Evolutionary conservation across 64 coral and sea anemone genomes (phyloP).

Genomic region (Stichodactyla helianthus): DNA sequence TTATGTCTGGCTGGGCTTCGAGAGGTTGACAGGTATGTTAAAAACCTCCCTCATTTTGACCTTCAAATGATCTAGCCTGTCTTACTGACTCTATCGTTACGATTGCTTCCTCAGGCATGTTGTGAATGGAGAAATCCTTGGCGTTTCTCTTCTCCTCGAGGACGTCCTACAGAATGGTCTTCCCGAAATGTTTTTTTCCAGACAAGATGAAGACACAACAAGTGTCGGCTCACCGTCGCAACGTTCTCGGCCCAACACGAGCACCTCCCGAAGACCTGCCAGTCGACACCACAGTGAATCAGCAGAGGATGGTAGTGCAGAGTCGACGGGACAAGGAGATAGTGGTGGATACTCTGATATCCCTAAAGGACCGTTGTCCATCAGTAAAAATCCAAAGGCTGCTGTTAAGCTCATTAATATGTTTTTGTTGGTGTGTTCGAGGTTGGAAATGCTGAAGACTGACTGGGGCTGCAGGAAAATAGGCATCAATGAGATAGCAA

Average conservation of each 20-base stretch:
- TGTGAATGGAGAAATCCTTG: constrained; percentile 97
- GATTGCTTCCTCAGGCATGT: constrained; percentile 66
- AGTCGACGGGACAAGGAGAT: not conserved
- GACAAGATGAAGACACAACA: constrained; percentile 60
- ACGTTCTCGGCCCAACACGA: constrained; percentile 76
- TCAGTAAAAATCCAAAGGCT: constrained; percentile 73
- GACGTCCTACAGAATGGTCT: constrained; percentile 91
- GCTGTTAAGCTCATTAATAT: constrained; percentile 80
- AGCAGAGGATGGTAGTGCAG: constrained; percentile 22
- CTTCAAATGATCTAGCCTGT: not conserved
- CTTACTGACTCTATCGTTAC: not conserved
- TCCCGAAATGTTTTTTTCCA: constrained; percentile 62
- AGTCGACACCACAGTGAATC: constrained; percentile 43
- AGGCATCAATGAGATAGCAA: constrained; percentile 63
- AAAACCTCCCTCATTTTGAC: not conserved
- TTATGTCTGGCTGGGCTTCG: constrained; percentile 83
- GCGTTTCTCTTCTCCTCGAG: constrained; percentile 85
- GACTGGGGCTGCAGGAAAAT: constrained; percentile 94
- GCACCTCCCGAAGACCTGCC: constrained; percentile 56
- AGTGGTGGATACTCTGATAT: constrained; percentile 43
- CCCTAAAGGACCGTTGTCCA: constrained; percentile 75
- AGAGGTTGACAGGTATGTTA: constrained; percentile 77
- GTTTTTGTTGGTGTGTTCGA: constrained; percentile 83
- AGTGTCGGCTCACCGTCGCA: constrained; percentile 30
- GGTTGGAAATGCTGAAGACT: constrained; percentile 78